phyloP scores from a whole-genome alignment of 2,113 vertebrate species.

The Sturnira hondurensis region DNA sequence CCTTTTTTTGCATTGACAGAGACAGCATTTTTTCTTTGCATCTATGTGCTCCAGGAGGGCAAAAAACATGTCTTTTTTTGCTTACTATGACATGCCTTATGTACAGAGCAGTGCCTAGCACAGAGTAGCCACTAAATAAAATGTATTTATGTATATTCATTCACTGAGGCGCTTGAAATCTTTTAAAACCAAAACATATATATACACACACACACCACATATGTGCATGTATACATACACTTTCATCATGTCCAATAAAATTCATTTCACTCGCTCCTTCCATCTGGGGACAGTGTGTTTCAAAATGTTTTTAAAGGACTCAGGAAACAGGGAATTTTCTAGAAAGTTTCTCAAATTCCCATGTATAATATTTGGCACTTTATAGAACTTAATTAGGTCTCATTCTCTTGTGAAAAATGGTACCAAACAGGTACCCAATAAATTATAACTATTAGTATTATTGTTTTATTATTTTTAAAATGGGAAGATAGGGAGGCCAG shows the following conservation, averaged over 20 bases:
- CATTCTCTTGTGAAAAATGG: not conserved
- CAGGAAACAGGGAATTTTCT: not conserved
- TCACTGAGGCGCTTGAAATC: not conserved
- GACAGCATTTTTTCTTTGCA: not conserved
- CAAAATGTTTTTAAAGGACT: not conserved
- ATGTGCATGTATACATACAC: not conserved
- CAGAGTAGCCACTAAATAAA: not conserved
- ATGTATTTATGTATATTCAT: not conserved
- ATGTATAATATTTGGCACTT: not conserved
- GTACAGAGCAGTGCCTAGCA: not conserved
- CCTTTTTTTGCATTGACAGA: not conserved
- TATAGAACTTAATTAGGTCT: not conserved
- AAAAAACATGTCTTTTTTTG: not conserved
- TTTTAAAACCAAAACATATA: not conserved
- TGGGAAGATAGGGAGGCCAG: not conserved
- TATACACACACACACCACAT: not conserved
- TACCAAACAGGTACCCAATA: not conserved
- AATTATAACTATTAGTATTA: not conserved
- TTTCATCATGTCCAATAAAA: not conserved
- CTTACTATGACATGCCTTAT: not conserved
- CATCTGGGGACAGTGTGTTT: not conserved
- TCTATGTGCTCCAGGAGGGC: not conserved
- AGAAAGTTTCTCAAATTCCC: not conserved
- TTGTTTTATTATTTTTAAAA: not conserved
- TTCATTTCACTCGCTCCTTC: not conserved